Base-by-base conservation (phyloP, 1,140 invertebrate genomes). In the Bilobella aurantiaca region DNA sequence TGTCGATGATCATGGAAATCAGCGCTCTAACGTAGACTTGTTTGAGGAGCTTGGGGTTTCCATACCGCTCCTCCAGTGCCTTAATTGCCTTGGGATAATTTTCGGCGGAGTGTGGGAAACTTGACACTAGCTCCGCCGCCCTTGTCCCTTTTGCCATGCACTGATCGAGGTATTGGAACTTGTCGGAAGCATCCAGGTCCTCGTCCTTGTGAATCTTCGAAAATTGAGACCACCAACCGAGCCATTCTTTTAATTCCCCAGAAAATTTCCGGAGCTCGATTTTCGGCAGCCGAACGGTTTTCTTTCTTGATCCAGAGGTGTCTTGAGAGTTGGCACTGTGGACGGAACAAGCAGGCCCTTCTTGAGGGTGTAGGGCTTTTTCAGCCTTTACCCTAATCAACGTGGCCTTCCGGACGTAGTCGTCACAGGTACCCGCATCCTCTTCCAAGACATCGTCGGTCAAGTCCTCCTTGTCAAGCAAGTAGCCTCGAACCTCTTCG, bases 211-310 rank as follows among this genome's bases (percentile, higher is more conserved):
- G 70, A 8, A 78, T 75, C 30, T 74, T 74, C 37, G 72, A 71
- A 58, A 77, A 77, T 62, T 73, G 73, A 21, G 70, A 68, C 75
- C 75, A 78, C 66, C 77, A 78, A 1, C 61, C 49, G 3, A 78
- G 53, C 76, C 77, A 78, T 0, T 77, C 73, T 63, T 68, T 73
- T 0, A 76, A 42, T 14, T 76, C 62, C 8, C 76, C 76, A 16
- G 65, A 62, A 62, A 77, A 78, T 29, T 75, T 75, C 32, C 47
- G 59, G 1, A 76, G 47, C 59, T 77, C 73, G 16, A 77, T 67
- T 60, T 72, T 75, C 21, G 76, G 72, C 53, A 75, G 53, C 60
- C 73, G 75, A 27, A 37, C 25, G 8, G 8, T 42, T n/a, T 25
- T 18, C 3, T 28, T 31, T 32, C 60, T 8, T 8, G 37, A 42